Evolutionary conservation across 1,140 invertebrate genomes (phyloP).

Genomic region (Drosophila kanapiae): DNA sequence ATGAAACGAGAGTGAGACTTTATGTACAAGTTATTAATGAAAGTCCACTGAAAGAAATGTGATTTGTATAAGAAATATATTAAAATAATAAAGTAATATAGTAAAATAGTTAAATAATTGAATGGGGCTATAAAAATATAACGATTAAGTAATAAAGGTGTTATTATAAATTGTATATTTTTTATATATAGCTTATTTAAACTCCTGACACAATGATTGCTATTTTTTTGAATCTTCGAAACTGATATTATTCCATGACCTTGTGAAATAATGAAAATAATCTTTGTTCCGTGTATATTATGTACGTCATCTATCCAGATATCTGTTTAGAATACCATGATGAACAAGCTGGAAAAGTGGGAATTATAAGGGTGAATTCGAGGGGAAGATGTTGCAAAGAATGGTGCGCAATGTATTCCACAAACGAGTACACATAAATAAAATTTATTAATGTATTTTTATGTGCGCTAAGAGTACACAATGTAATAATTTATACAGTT

Average conservation of each 20-base stretch:
- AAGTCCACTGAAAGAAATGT: constrained; percentile 41
- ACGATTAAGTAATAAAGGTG: too few species aligned
- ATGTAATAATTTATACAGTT: constrained; percentile 84
- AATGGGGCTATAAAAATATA: too few species aligned
- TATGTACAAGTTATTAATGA: constrained; percentile 66
- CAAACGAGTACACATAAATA: constrained; percentile 77
- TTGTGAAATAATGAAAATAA: not conserved
- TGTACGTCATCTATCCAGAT: constrained; percentile 50
- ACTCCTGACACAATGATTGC: too few species aligned
- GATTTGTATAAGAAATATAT: not conserved
- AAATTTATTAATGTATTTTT: constrained; percentile 84
- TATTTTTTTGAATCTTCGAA: too few species aligned
- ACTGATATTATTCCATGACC: not conserved
- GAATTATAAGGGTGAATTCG: constrained; percentile 32
- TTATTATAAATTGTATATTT: too few species aligned
- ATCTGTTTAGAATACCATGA: constrained; percentile 53
- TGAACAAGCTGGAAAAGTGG: constrained; percentile 34
- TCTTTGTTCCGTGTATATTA: constrained; percentile 57
- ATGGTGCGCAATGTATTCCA: constrained; percentile 46
- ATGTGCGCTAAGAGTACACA: constrained; percentile 83
- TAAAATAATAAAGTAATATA: not conserved
- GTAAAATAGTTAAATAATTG: too few species aligned
- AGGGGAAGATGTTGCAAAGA: constrained; percentile 18
- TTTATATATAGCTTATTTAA: too few species aligned
- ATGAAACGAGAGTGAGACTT: constrained; percentile 70